phyloP scores from a whole-genome alignment of 2,113 vertebrate genomes.

The Synodontis membranacea region DNA sequence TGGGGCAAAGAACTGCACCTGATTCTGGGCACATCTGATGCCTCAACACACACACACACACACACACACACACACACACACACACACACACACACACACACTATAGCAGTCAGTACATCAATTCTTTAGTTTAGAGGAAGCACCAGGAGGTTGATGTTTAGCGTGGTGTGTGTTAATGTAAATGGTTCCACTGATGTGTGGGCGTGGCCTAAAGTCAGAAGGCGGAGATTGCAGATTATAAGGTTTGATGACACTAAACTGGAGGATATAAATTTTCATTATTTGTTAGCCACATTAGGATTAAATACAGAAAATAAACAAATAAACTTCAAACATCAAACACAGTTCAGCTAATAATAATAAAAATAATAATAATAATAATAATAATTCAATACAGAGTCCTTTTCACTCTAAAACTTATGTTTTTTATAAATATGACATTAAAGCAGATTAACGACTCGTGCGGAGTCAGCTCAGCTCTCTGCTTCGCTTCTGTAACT shows the following conservation, averaged over 20 bases:
- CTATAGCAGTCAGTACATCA: no score
- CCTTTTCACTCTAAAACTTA: background rate
- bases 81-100: background rate
- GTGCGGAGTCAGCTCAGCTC: conserved; percentile 76
- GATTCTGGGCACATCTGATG: conserved; percentile 36
- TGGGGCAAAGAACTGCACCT: conserved; percentile 43
- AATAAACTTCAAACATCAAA: background rate
- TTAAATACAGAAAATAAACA: background rate
- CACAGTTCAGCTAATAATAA: background rate
- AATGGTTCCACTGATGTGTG: background rate
- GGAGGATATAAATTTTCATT: background rate
- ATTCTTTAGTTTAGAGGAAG: no score
- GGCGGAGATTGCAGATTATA: background rate
- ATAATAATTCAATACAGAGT: background rate
- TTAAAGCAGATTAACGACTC: background rate
- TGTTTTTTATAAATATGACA: background rate
- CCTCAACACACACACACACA: conserved; percentile 4
- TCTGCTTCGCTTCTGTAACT: conserved; percentile 88
- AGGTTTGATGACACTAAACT: background rate
- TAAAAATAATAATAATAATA: background rate
- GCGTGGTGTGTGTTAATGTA: background rate
- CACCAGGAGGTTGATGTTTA: background rate
- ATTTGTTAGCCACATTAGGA: background rate
- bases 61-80: conserved; percentile 15
- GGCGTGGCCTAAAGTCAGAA: background rate